phyloP scores from a whole-genome alignment of 2,888 invertebrate genomes.

The Notocelia uddmanniana region DNA sequence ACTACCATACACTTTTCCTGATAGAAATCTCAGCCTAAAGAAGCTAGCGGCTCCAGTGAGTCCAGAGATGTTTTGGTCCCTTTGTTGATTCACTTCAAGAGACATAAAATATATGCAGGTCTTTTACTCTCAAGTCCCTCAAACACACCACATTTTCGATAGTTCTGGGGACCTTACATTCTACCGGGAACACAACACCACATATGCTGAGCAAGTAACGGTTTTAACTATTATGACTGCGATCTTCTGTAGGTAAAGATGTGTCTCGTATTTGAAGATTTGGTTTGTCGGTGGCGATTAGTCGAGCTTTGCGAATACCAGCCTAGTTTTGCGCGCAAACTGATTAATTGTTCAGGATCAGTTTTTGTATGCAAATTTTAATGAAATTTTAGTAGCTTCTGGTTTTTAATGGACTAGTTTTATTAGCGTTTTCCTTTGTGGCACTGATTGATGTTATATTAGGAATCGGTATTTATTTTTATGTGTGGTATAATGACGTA shows the following conservation, averaged over 20 bases:
- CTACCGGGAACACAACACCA: too few species aligned
- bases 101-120: background rate
- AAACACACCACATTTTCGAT: too few species aligned
- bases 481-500: background rate
- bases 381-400: conserved; percentile 19
- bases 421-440: conserved; percentile 29
- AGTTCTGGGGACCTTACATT: too few species aligned
- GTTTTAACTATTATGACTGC: background rate
- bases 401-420: conserved; percentile 33
- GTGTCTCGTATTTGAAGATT: background rate
- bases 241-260: background rate
- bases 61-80: background rate
- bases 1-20: background rate
- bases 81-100: background rate
- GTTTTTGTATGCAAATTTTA: conserved; percentile 35
- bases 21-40: background rate
- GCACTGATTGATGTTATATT: conserved; percentile 23
- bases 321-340: background rate
- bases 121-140: too few species aligned
- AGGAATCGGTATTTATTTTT: conserved; percentile 15
- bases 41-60: background rate
- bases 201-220: background rate
- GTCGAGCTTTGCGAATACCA: background rate
- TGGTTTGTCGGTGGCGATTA: background rate
- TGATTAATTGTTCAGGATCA: conserved; percentile 40